These are phyloP conservation scores for Sialis fuliginosa DNA, from an alignment of 2,888 invertebrate species.

Conservation along the genomic window DNA sequence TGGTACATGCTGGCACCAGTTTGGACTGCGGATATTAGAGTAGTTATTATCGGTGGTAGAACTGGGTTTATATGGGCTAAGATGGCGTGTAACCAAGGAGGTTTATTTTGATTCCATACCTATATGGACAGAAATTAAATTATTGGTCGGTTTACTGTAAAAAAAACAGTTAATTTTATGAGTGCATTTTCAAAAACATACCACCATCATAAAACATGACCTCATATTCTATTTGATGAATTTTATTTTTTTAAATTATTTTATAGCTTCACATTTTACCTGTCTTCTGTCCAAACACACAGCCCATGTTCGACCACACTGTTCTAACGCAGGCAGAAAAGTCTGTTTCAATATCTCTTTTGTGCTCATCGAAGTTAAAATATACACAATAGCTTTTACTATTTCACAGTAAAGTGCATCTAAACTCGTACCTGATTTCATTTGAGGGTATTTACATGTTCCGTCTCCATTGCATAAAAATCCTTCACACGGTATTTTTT, in stretches of 20 bases:
- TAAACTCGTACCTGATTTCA: constrained; percentile 11
- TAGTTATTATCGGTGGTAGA: constrained; percentile 44
- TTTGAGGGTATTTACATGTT: constrained; percentile 19
- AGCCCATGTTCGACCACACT: constrained; percentile 42
- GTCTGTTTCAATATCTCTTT: constrained; percentile 43
- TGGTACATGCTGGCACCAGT: constrained; percentile 67
- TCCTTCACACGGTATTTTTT: constrained; percentile 34
- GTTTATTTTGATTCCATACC: constrained; percentile 69
- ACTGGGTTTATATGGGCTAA: constrained; percentile 43
- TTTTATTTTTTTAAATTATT: background rate
- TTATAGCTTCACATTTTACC: constrained; percentile 31
- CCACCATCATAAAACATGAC: background rate
- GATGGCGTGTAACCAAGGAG: constrained; percentile 60
- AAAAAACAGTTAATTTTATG: background rate
- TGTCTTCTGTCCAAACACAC: constrained; percentile 58
- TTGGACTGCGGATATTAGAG: constrained; percentile 50
- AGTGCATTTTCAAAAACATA: no score
- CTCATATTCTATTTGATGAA: background rate
- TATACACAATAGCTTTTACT: constrained; percentile 41
- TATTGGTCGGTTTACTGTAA: background rate
- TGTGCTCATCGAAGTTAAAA: constrained; percentile 44
- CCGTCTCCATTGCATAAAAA: constrained; percentile 57
- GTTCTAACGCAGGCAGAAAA: constrained; percentile 41
- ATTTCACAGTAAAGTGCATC: constrained; percentile 30
- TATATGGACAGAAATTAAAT: constrained; percentile 17